Percentiles rank a stretch among this genome's conserved stretches.
These are phyloP conservation scores for Leptinotarsa texana DNA, from an alignment of 1,140 invertebrate genomes.

Conservation along the genomic window DNA sequence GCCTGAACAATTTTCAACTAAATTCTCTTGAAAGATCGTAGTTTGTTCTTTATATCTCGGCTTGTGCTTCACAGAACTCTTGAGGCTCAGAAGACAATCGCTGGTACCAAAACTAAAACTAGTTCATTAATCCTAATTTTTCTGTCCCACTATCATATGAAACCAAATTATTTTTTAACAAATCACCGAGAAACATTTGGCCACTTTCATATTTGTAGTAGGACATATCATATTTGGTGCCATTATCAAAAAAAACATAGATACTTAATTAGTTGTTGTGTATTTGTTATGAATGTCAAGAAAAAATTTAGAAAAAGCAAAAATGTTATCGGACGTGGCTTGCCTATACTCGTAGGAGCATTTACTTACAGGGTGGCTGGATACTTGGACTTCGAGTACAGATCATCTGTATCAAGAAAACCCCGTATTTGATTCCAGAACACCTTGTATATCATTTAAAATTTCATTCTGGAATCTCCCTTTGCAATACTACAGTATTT, in stretches of 20 bases:
- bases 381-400: neutral
- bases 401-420: neutral
- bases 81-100: neutral
- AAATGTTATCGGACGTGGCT: constrained; percentile 9
- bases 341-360: constrained; percentile 28
- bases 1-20: too few species aligned
- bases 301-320: neutral
- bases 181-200: neutral
- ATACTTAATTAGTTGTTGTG: constrained; percentile 19
- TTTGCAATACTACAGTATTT: constrained; percentile 52
- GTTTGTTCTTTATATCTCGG: too few species aligned
- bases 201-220: constrained; percentile 36
- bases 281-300: neutral
- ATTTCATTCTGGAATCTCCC: constrained; percentile 44
- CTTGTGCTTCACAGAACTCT: too few species aligned
- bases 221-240: constrained; percentile 50
- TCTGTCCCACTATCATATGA: too few species aligned
- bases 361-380: constrained; percentile 23
- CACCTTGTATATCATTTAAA: constrained; percentile 20
- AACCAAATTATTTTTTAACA: too few species aligned
- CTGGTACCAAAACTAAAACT: neutral
- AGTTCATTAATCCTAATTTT: too few species aligned
- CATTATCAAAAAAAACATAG: constrained; percentile 34
- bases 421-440: neutral
- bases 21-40: too few species aligned